A percentile compares a stretch with the other conserved stretches of the same genome.
phyloP scores from a whole-genome alignment of 2,888 invertebrate species.

The Celastrina argiolus region DNA sequence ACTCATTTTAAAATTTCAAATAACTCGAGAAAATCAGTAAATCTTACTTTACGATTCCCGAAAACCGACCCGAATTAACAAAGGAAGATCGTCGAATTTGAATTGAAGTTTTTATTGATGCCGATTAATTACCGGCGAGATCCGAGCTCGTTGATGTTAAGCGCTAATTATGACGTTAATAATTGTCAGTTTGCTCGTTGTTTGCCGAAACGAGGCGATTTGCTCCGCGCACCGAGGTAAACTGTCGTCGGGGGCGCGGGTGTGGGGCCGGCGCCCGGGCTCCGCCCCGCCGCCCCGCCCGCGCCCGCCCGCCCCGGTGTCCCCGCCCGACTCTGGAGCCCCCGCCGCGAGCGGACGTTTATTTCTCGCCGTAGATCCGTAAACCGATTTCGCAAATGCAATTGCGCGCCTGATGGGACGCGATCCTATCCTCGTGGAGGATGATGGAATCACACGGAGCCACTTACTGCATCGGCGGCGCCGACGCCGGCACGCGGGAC shows the following conservation, averaged over 20 bases:
- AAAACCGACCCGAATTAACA: not conserved
- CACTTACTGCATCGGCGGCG: not conserved
- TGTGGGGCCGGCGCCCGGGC: conserved; percentile 37
- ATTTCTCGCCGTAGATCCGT: not conserved
- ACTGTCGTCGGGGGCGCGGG: conserved; percentile 51
- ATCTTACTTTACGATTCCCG: not conserved
- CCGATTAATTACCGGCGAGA: not conserved
- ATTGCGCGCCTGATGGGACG: not conserved
- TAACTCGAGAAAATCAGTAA: not conserved
- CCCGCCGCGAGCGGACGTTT: conserved; percentile 26
- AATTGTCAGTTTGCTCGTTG: conserved; percentile 49
- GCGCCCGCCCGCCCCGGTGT: conserved; percentile 35
- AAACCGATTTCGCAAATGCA: conserved; percentile 14
- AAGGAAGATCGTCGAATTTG: not conserved
- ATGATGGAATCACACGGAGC: not conserved
- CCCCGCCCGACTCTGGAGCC: conserved; percentile 36
- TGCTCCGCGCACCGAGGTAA: conserved; percentile 52
- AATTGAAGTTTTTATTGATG: not conserved
- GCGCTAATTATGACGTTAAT: conserved; percentile 45
- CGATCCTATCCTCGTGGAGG: not conserved
- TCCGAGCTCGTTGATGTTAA: conserved; percentile 25
- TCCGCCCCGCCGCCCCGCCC: conserved; percentile 37
- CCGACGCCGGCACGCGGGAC: not conserved
- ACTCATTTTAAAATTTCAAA: not conserved
- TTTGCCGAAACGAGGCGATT: conserved; percentile 57